Conservation (phyloP, 2,797 vertebrate genomes). For the Lycodopsis pacificus region DNA sequence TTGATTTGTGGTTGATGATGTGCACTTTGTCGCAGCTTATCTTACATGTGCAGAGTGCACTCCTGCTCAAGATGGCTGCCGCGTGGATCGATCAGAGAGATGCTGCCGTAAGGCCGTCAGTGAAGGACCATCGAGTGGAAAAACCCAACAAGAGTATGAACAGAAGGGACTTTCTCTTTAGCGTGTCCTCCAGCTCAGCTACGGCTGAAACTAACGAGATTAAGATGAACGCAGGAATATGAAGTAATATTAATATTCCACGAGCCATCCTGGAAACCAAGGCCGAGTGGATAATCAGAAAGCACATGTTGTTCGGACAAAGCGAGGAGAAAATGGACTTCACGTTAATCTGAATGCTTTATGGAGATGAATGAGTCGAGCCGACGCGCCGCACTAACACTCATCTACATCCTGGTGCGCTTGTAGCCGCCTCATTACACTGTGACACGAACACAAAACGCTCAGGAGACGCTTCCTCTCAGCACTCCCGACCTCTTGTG, state of each 20-base stretch:
- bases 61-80: slow-evolving; percentile 58
- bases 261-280: neutral
- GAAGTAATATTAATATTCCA: neutral
- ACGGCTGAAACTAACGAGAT: neutral
- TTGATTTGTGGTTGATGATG: slow-evolving; percentile 43
- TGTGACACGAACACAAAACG: neutral
- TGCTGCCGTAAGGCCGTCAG: neutral
- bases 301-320: neutral
- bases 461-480: neutral
- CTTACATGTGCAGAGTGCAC: slow-evolving; percentile 18
- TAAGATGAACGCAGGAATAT: neutral
- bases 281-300: neutral
- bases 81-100: neutral
- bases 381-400: neutral
- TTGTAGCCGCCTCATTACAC: neutral
- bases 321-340: slow-evolving; percentile 9
- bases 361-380: slow-evolving; percentile 30
- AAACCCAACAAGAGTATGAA: neutral
- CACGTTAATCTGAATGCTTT: neutral
- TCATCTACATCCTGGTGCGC: neutral
- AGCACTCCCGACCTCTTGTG: neutral
- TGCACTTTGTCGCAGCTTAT: slow-evolving; percentile 56
- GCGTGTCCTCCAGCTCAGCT: neutral
- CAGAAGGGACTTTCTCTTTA: neutral
- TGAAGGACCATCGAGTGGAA: neutral